phyloP scores from a whole-genome alignment of 2,113 vertebrate genomes.

The Caloenas nicobarica region DNA sequence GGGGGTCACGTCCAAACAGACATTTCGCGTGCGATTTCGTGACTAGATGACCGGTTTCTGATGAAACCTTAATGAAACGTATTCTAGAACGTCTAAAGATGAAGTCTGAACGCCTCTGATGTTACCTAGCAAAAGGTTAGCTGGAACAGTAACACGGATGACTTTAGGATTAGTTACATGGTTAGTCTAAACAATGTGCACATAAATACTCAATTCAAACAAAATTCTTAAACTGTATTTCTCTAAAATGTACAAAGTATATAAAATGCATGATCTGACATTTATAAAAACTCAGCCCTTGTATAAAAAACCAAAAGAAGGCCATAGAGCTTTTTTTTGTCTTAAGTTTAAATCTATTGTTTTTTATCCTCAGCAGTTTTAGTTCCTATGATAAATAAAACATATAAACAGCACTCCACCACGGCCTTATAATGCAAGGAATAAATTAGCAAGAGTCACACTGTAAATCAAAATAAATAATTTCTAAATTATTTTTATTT shows the following conservation, averaged over 20 bases:
- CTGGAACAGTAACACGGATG: background rate
- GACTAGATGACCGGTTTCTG: background rate
- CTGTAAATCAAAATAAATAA: slow-evolving; percentile 65
- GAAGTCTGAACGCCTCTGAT: background rate
- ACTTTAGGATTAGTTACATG: background rate
- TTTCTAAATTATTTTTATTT: slow-evolving; percentile 5
- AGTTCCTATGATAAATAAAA: slow-evolving; percentile 35
- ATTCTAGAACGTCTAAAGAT: background rate
- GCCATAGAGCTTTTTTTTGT: background rate
- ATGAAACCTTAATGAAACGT: background rate
- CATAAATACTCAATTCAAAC: background rate
- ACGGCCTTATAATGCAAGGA: background rate
- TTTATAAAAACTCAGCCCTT: slow-evolving; percentile 53
- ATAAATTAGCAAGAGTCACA: slow-evolving; percentile 61
- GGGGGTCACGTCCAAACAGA: background rate
- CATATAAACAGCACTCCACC: background rate
- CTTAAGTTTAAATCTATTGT: background rate
- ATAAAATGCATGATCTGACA: background rate
- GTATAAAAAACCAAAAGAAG: slow-evolving; percentile 18
- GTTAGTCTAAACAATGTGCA: background rate
- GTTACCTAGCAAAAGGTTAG: background rate
- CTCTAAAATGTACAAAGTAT: slow-evolving; percentile 17
- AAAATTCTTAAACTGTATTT: background rate
- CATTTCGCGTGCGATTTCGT: fast-evolving
- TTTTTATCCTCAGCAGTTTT: background rate